Evolutionary conservation across 1,140 invertebrate genomes (phyloP).

Genomic region (Saccostrea cuccullata): DNA sequence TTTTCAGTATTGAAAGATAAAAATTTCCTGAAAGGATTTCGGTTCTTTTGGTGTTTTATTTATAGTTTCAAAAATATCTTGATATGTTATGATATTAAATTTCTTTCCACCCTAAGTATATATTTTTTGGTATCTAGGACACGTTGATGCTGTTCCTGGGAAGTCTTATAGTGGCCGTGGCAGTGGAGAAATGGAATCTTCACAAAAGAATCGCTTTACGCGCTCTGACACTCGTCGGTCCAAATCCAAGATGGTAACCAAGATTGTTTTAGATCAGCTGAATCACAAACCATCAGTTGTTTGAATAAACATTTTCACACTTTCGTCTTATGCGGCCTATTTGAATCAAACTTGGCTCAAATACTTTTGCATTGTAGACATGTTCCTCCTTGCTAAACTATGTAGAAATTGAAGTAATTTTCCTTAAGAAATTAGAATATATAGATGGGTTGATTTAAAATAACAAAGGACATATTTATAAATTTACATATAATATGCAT

Average conservation of each 20-base stretch:
- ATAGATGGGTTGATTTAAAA: no score
- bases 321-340: background rate
- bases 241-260: constrained; percentile 76
- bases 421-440: no score
- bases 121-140: constrained; percentile 79
- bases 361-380: no score
- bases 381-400: no score
- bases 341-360: background rate
- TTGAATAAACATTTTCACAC: background rate
- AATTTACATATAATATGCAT: no score
- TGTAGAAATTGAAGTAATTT: no score
- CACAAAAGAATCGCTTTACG: constrained; percentile 91
- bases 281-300: no score
- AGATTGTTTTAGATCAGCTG: background rate
- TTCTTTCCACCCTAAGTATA: background rate
- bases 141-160: constrained; percentile 90
- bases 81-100: background rate
- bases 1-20: no score
- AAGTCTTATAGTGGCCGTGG: constrained; percentile 88
- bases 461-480: no score
- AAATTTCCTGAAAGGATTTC: no score
- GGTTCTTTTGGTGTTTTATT: no score
- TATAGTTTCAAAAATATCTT: background rate
- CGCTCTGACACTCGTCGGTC: constrained; percentile 88
- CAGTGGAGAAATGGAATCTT: constrained; percentile 90